phyloP scores from a whole-genome alignment of 2,113 vertebrate species.

The Gyps fulvus region DNA sequence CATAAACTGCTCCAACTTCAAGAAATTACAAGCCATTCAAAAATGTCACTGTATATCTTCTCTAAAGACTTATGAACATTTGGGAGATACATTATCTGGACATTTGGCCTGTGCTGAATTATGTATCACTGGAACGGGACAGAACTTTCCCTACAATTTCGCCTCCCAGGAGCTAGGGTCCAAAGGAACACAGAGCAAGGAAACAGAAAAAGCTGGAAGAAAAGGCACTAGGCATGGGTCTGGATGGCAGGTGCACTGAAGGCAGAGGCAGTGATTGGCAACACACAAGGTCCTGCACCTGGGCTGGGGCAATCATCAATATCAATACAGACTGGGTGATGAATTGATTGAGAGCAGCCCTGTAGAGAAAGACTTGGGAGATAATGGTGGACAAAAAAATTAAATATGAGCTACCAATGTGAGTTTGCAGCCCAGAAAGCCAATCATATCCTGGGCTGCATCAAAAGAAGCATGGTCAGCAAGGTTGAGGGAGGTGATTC shows the following conservation, averaged over 20 bases:
- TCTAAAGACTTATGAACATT: background rate
- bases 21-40: background rate
- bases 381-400: background rate
- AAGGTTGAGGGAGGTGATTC: background rate
- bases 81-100: background rate
- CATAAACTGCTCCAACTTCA: background rate
- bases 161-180: background rate
- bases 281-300: background rate
- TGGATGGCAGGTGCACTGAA: background rate
- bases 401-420: fast-evolving
- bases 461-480: background rate
- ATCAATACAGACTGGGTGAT: background rate
- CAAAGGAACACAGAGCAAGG: background rate
- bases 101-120: background rate
- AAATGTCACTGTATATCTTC: background rate
- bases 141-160: background rate
- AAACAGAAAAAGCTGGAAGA: background rate
- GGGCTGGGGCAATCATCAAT: fast-evolving
- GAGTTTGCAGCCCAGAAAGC: background rate
- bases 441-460: background rate
- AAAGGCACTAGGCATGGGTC: background rate
- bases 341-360: background rate
- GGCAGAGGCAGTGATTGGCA: background rate
- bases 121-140: background rate
- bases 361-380: background rate